Evolutionary conservation across 2,888 invertebrate species (phyloP), one percentile per base, ranked within the genome.

Genomic region (Drosophila bunnanda): DNA sequence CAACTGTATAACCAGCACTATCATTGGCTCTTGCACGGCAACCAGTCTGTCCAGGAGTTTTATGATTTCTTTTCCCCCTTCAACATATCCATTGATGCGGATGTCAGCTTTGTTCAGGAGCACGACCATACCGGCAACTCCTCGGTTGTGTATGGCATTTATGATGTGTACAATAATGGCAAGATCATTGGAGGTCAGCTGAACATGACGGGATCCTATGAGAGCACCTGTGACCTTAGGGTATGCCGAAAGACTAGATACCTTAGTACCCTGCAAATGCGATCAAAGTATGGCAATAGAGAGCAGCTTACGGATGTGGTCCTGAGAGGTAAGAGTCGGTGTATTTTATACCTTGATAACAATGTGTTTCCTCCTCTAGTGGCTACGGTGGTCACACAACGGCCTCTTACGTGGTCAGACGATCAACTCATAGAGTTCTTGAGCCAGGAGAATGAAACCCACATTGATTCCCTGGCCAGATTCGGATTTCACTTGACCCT

Each of bases 151-250:
- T 90, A 76, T 48, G 50, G 78, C 2, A 64, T 89, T 2, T 91
- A 90, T 48, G 93, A 93, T 79, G 87, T 92, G 10, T 92, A 91
- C 60, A 92, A 88, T 64, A 91, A 92, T 76, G 93, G 93, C 0
- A 87, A 82, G 5, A 77, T 75, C 13, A 82, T 90, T 53, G 92
- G 92, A 9, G 92, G 92, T 0, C 77, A 83, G 50, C 71, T 93
- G 0, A 92, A 92, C 74, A 74, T 92, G 15, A 92, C 92, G 0
- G 68, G 80, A 4, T 82, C 89, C 66, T 82, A 88, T 56, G 78
- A 82, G 30, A 15, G 90, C 4, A 15, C 39, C 25, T 92, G 91
- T 58, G 75, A 75, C 41, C n/a, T 0, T 0, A 22, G 0, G 0
- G 41, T 7, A 4, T 91, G 91, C 41, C 10, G 38, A 0, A 46